Conservation (phyloP, 1,140 invertebrate genomes). For the Epicauta chinensis region DNA sequence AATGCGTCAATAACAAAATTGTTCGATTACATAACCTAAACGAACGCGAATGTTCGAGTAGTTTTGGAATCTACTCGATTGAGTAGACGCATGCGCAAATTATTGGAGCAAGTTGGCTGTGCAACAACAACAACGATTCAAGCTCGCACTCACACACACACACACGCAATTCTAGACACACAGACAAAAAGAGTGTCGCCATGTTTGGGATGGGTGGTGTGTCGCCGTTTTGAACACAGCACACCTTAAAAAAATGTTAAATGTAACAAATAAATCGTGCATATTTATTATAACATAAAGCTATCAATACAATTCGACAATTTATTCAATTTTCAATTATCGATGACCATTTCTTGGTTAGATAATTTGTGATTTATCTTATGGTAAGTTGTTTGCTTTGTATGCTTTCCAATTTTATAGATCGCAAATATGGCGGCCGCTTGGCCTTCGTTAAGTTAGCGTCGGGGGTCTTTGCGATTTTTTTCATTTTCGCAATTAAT, state of each 20-base stretch:
- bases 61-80: too few relatives aligned
- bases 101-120: background rate
- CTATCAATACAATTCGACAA: conserved; percentile 46
- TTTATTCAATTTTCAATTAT: conserved; percentile 43
- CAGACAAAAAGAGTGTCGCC: conserved; percentile 41
- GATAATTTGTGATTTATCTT: conserved; percentile 49
- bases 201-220: conserved; percentile 51
- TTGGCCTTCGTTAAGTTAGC: too few relatives aligned
- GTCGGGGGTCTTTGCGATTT: too few relatives aligned
- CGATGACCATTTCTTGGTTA: conserved; percentile 47
- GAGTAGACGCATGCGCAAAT: conserved; percentile 9
- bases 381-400: too few relatives aligned
- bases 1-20: too few relatives aligned
- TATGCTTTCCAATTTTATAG: too few relatives aligned
- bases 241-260: conserved; percentile 41
- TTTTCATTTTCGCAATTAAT: too few relatives aligned
- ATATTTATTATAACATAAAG: conserved; percentile 47
- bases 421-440: too few relatives aligned
- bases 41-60: too few relatives aligned
- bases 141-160: background rate
- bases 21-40: too few relatives aligned
- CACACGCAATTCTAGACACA: background rate
- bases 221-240: conserved; percentile 48
- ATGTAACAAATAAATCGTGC: conserved; percentile 47
- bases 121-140: background rate